These are phyloP conservation scores for Gymnocypris eckloni DNA, from an alignment of 2,797 vertebrate species.

Conservation along the genomic window DNA sequence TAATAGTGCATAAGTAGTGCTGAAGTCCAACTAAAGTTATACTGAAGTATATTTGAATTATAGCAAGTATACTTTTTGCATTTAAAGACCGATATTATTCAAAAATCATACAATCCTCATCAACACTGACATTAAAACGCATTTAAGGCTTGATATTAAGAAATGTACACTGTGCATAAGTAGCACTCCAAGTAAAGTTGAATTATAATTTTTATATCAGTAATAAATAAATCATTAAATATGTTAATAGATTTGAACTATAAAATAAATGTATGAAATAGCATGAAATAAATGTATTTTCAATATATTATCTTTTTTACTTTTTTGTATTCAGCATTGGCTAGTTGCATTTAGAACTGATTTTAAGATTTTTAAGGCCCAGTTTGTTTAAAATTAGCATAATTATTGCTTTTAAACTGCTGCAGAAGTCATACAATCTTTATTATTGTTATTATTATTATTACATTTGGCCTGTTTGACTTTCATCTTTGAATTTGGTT, in stretches of 20 bases:
- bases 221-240: no score
- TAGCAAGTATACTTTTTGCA: no score
- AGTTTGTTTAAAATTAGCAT: not conserved
- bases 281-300: not conserved
- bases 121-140: not conserved
- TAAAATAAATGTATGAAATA: not conserved
- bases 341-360: not conserved
- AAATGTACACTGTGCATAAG: no score
- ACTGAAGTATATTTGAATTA: no score
- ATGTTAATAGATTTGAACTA: no score
- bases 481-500: not conserved
- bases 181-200: not conserved
- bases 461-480: no score
- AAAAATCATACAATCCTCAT: not conserved
- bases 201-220: not conserved
- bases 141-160: not conserved
- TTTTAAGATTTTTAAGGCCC: not conserved
- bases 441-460: no score
- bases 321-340: not conserved
- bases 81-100: not conserved
- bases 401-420: not conserved
- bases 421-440: not conserved
- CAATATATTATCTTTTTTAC: no score
- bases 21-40: no score
- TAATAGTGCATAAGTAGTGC: no score